Conservation (phyloP, 2,797 vertebrate species). For the Tauraco hartlaubi region DNA sequence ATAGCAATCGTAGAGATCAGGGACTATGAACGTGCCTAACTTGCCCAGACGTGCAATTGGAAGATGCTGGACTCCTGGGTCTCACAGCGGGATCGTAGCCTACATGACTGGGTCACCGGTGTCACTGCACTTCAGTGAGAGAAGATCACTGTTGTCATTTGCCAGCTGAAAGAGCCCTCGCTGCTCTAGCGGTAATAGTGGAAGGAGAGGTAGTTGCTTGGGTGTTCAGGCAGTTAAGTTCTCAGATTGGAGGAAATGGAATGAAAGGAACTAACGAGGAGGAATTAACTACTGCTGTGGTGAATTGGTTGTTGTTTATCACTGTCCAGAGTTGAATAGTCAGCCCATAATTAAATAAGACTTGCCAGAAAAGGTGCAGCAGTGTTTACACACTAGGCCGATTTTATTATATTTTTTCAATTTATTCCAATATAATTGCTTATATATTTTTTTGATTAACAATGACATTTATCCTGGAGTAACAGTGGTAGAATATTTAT, state of each 20-base stretch:
- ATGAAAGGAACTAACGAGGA: neutral
- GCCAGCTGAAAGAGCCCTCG: accelerated
- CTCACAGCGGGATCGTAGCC: accelerated
- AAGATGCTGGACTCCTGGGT: neutral
- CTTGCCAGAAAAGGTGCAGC: neutral
- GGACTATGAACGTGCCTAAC: accelerated
- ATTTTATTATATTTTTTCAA: neutral
- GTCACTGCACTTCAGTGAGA: neutral
- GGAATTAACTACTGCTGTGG: neutral
- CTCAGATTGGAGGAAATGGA: neutral
- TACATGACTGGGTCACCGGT: neutral
- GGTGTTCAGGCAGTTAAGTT: neutral
- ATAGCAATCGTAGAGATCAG: accelerated
- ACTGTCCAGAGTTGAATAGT: neutral
- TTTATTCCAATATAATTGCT: neutral
- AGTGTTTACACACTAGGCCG: neutral
- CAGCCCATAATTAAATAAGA: neutral
- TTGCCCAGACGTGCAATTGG: neutral
- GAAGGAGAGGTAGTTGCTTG: neutral
- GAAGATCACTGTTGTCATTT: neutral
- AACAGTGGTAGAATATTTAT: neutral
- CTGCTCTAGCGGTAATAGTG: neutral
- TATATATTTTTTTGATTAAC: neutral
- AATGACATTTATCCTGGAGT: neutral
- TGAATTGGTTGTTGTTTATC: neutral